A percentile compares a stretch with the other conserved stretches of the same genome.
Conservation (phyloP, 2,113 vertebrate species). For the Phoxinus phoxinus region DNA sequence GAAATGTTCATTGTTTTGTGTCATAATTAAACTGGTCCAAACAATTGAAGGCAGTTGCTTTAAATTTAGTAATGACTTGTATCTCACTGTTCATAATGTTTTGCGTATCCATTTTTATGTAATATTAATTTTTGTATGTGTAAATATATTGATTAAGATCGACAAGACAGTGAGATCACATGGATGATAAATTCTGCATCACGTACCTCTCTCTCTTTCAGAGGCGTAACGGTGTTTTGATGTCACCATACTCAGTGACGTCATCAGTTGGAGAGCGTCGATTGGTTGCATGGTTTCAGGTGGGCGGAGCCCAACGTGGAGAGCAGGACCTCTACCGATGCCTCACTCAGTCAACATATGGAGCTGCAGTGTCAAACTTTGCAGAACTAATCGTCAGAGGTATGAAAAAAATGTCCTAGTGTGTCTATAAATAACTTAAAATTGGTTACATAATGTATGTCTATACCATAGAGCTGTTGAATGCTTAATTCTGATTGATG, state of each 20-base stretch:
- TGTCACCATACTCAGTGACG: slow-evolving; percentile 64
- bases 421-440: not conserved
- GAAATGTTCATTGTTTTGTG: not conserved
- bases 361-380: slow-evolving; percentile 92
- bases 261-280: slow-evolving; percentile 84
- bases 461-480: too few relatives aligned
- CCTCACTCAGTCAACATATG: slow-evolving; percentile 84
- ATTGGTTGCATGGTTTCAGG: slow-evolving; percentile 88
- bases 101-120: not conserved
- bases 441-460: too few relatives aligned
- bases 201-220: slow-evolving; percentile 56
- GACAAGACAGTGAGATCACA: not conserved
- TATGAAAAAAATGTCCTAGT: slow-evolving; percentile 56
- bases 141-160: not conserved
- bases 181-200: not conserved
- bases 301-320: slow-evolving; percentile 77
- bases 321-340: slow-evolving; percentile 95
- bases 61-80: not conserved
- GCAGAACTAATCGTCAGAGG: slow-evolving; percentile 95
- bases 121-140: not conserved
- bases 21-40: not conserved
- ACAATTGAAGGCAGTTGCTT: not conserved
- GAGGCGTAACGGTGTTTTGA: slow-evolving; percentile 83
- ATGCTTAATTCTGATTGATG: too few relatives aligned
- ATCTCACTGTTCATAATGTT: not conserved